These are phyloP conservation scores for Premnoplex brunnescens DNA, from an alignment of 2,797 vertebrate genomes.

Conservation along the genomic window DNA sequence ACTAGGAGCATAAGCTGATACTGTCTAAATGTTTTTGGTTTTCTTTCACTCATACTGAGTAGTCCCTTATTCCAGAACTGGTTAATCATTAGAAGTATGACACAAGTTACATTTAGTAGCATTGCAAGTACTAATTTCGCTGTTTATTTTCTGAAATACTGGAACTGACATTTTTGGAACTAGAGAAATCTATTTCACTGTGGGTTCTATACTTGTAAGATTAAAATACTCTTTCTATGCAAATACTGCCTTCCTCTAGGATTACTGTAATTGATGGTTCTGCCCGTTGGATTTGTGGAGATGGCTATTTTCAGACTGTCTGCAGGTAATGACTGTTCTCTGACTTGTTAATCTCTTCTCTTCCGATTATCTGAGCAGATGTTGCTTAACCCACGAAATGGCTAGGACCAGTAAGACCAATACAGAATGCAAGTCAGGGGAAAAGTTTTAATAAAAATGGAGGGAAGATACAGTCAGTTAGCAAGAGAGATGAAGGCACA, in stretches of 20 bases:
- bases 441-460: neutral
- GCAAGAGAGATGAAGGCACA: neutral
- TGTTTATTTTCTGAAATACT: neutral
- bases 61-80: neutral
- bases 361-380: neutral
- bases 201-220: neutral
- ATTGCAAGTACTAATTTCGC: neutral
- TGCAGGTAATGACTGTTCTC: constrained; percentile 40
- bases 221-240: neutral
- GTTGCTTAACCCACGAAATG: neutral
- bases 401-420: neutral
- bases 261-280: neutral
- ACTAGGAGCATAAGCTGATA: neutral
- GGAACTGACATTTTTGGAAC: neutral
- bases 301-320: constrained; percentile 34
- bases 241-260: neutral
- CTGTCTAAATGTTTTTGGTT: neutral
- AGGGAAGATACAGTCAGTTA: neutral
- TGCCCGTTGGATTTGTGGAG: neutral
- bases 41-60: neutral
- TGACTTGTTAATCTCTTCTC: constrained; percentile 27
- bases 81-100: neutral
- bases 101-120: neutral
- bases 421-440: neutral
- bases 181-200: neutral